Conservation (phyloP, 2,888 invertebrate genomes). For the Tenthredo amoena region DNA sequence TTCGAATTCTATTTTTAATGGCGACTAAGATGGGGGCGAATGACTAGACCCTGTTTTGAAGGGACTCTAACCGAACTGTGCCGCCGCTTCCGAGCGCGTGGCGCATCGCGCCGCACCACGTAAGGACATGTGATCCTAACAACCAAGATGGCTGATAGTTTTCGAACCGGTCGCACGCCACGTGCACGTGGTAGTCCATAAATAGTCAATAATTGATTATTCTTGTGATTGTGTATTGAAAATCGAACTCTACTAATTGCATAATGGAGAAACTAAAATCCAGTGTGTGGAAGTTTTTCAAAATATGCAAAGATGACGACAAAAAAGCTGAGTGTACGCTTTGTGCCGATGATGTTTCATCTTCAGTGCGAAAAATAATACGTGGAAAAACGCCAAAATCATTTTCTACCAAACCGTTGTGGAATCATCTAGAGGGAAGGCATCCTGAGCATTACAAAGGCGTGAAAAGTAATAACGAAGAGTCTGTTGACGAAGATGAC, state of each 20-base stretch:
- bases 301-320: conserved; percentile 24
- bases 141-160: conserved; percentile 9
- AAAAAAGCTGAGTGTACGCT: conserved; percentile 29
- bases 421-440: conserved; percentile 12
- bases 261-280: conserved; percentile 19
- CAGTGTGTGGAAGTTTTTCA: conserved; percentile 17
- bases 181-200: conserved; percentile 6
- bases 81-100: too few relatives aligned
- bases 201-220: background rate
- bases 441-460: background rate
- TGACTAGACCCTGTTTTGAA: too few relatives aligned
- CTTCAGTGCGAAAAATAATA: conserved; percentile 1
- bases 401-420: conserved; percentile 18
- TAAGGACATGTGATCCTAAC: conserved; percentile 18
- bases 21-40: too few relatives aligned
- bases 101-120: background rate
- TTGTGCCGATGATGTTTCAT: conserved; percentile 8
- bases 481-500: conserved; percentile 9
- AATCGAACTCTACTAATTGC: conserved; percentile 25
- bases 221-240: conserved; percentile 16
- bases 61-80: too few relatives aligned
- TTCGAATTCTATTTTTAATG: too few relatives aligned
- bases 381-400: conserved; percentile 28
- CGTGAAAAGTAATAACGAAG: conserved; percentile 14
- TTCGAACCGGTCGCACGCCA: conserved; percentile 12